Conservation (phyloP, 2,113 vertebrate species). For the Muscicapa adusta region DNA sequence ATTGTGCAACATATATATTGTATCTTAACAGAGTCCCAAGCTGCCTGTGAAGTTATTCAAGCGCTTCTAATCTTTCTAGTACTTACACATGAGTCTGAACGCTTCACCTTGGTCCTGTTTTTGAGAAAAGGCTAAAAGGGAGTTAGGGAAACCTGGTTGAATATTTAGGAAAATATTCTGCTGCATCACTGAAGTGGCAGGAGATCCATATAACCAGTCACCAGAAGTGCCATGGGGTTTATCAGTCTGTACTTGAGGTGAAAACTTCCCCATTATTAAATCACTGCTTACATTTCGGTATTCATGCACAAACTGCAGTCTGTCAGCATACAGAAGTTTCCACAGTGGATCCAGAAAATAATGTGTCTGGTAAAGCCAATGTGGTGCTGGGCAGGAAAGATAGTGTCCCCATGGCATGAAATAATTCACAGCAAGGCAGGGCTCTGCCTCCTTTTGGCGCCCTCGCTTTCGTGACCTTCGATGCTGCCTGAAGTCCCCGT, state of each 20-base stretch:
- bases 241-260: background rate
- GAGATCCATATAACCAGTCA: background rate
- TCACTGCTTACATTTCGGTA: slow-evolving; percentile 3
- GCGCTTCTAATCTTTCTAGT: background rate
- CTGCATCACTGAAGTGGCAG: slow-evolving; percentile 5
- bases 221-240: background rate
- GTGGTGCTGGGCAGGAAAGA: background rate
- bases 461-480: slow-evolving; percentile 35
- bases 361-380: background rate
- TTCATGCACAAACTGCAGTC: background rate
- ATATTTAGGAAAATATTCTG: slow-evolving; percentile 42
- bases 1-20: background rate
- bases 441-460: background rate
- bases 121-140: background rate
- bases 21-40: background rate
- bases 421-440: background rate
- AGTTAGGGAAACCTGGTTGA: background rate
- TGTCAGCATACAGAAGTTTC: slow-evolving; percentile 16
- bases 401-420: background rate
- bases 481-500: slow-evolving; percentile 60
- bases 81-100: slow-evolving; percentile 31
- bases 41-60: background rate
- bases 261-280: background rate
- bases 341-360: slow-evolving; percentile 5
- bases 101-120: slow-evolving; percentile 10